Evolutionary conservation across 1,140 invertebrate genomes (phyloP).

Genomic region (Mercenaria mercenaria): DNA sequence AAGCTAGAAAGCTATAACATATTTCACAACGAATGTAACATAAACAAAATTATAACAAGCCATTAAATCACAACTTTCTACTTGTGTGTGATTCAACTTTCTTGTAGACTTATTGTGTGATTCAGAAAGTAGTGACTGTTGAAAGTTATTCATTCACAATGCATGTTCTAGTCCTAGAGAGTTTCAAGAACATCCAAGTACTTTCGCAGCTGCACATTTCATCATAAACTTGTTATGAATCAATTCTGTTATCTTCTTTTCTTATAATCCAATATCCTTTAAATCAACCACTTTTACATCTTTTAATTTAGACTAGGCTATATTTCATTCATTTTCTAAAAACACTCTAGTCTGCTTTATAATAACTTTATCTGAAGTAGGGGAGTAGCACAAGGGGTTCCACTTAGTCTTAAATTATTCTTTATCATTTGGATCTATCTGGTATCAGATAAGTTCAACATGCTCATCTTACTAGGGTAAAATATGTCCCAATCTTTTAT

Average conservation of each 20-base stretch:
- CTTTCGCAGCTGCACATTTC: background rate
- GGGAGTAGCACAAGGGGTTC: background rate
- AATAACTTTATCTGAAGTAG: conserved; percentile 14
- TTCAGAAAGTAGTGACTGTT: no score
- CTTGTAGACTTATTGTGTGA: no score
- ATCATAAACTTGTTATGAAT: background rate
- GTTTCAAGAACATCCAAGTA: no score
- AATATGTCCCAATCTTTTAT: no score
- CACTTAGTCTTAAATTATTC: background rate
- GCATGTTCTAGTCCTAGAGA: no score
- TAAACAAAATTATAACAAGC: no score
- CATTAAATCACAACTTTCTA: no score
- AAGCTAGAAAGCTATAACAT: no score
- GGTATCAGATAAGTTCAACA: background rate
- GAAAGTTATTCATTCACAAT: no score
- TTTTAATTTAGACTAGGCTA: background rate
- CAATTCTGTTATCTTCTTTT: background rate
- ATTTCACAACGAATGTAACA: no score
- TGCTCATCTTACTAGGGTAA: background rate
- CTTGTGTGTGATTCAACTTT: no score
- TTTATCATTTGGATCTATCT: background rate
- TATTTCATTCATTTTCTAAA: conserved; percentile 1
- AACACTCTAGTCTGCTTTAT: background rate
- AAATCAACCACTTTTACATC: background rate
- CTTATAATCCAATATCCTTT: background rate